Conservation (phyloP, 2,797 vertebrate species). For the Champsocephalus esox region DNA sequence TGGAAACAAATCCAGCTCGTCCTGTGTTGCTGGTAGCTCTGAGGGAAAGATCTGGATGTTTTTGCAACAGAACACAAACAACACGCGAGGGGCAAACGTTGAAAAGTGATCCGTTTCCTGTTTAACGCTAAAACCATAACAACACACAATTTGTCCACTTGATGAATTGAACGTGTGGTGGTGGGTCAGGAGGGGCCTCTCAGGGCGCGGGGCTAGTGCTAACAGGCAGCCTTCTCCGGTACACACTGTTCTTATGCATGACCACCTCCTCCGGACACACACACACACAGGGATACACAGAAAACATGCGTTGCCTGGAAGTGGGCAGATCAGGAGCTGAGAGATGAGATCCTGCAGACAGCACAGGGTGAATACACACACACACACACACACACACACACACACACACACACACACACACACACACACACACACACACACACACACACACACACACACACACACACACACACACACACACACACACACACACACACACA, state of each 20-base stretch:
- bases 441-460: too few species aligned
- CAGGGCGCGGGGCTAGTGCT: slow-evolving; percentile 24
- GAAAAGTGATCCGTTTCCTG: too few species aligned
- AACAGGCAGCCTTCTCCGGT: slow-evolving; percentile 48
- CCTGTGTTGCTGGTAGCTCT: too few species aligned
- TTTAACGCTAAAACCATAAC: background rate
- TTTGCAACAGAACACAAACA: too few species aligned
- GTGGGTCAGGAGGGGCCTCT: slow-evolving; percentile 38
- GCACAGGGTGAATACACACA: slow-evolving; percentile 34
- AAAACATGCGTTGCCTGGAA: slow-evolving; percentile 65
- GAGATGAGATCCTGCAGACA: slow-evolving; percentile 72
- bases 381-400: slow-evolving; percentile 12
- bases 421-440: background rate
- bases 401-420: slow-evolving; percentile 2
- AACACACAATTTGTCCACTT: slow-evolving; percentile 26
- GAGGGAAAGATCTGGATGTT: too few species aligned
- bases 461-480: slow-evolving; percentile 8
- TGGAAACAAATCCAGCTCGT: too few species aligned
- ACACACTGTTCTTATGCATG: slow-evolving; percentile 65
- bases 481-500: slow-evolving; percentile 32
- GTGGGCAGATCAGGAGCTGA: slow-evolving; percentile 67
- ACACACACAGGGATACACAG: slow-evolving; percentile 33
- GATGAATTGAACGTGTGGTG: slow-evolving; percentile 27
- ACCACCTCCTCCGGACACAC: slow-evolving; percentile 31
- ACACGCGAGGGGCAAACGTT: too few species aligned